Percentiles rank a stretch among this genome's conserved stretches.
Conservation (phyloP, 2,797 vertebrate species). For the Lepilemur ruficaudatus region DNA sequence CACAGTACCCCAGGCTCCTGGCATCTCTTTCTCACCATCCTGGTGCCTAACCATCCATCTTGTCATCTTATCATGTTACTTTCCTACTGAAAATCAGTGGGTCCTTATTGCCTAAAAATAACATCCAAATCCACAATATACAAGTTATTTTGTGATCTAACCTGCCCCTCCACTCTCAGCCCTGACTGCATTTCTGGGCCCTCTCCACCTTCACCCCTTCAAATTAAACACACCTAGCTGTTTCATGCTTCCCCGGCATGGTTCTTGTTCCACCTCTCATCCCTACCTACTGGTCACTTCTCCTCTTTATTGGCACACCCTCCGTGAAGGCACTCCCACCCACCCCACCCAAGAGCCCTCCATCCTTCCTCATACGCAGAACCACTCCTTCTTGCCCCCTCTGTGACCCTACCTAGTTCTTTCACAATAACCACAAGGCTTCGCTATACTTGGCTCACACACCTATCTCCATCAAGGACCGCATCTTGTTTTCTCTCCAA, state of each 20-base stretch:
- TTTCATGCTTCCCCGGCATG: not conserved
- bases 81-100: not conserved
- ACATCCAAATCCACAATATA: not conserved
- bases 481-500: constrained; percentile 32
- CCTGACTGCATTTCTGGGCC: no score
- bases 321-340: not conserved
- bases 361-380: not conserved
- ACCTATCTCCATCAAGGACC: not conserved
- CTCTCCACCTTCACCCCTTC: not conserved
- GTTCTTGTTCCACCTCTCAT: not conserved
- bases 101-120: not conserved
- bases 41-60: not conserved
- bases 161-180: not conserved
- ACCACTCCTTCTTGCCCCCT: not conserved
- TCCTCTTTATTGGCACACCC: not conserved
- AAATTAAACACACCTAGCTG: not conserved
- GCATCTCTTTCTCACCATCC: not conserved
- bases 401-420: not conserved
- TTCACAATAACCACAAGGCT: not conserved
- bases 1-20: not conserved
- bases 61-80: not conserved
- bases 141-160: not conserved
- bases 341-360: not conserved
- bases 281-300: not conserved
- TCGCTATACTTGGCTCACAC: not conserved